These are phyloP conservation scores for Cerceris ruficornis DNA, from an alignment of 2,888 invertebrate genomes.

Conservation along the genomic window DNA sequence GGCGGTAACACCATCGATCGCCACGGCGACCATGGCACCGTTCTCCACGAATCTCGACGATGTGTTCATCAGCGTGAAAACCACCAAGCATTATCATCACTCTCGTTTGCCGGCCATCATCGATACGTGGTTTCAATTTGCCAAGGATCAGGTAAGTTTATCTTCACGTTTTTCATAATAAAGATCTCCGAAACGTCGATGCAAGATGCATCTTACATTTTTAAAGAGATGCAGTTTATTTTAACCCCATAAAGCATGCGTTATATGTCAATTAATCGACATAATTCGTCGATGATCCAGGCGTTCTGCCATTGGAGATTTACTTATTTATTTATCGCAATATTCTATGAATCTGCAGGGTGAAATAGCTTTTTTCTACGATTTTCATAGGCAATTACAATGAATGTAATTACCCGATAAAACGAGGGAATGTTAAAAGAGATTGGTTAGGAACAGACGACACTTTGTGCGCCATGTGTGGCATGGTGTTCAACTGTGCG, in stretches of 20 bases:
- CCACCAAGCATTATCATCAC: slow-evolving; percentile 93
- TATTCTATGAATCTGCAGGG: too few relatives aligned
- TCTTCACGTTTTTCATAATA: slow-evolving; percentile 18
- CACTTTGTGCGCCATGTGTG: slow-evolving; percentile 36
- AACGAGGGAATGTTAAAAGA: slow-evolving; percentile 3
- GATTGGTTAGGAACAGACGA: slow-evolving; percentile 14
- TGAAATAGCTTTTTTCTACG: too few relatives aligned
- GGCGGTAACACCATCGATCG: slow-evolving; percentile 75
- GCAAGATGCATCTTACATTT: too few relatives aligned
- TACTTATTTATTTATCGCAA: too few relatives aligned
- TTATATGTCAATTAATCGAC: too few relatives aligned
- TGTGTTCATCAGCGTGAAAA: slow-evolving; percentile 97
- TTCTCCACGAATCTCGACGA: slow-evolving; percentile 90
- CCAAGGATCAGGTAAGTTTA: slow-evolving; percentile 88
- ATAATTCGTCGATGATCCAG: too few relatives aligned
- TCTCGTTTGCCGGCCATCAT: slow-evolving; percentile 93
- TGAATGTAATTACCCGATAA: neutral
- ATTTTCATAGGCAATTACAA: too few relatives aligned
- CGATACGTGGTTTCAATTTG: slow-evolving; percentile 97
- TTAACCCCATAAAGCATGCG: too few relatives aligned
- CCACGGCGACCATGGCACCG: slow-evolving; percentile 83
- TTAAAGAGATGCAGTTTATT: too few relatives aligned
- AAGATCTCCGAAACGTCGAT: slow-evolving; percentile 18
- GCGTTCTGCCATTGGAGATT: too few relatives aligned
- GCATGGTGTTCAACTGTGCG: slow-evolving; percentile 22